Conservation (phyloP, 1,140 invertebrate species). For the Scaptomyza montana region DNA sequence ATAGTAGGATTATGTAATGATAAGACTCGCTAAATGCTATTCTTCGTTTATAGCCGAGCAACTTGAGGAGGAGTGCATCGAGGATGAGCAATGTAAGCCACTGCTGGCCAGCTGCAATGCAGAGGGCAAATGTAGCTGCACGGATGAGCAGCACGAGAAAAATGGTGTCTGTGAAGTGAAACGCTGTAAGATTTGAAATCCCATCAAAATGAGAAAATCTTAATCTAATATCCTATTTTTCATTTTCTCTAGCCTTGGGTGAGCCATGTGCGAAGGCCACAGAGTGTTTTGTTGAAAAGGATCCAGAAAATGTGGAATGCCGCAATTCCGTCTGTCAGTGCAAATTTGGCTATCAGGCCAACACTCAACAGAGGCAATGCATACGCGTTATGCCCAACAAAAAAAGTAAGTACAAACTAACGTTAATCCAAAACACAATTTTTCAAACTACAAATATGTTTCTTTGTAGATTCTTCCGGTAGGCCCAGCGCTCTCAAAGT, state of each 20-base stretch:
- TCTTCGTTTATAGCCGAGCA: constrained; percentile 49
- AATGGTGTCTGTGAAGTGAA: constrained; percentile 67
- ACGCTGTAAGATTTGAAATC: constrained; percentile 45
- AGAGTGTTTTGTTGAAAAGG: constrained; percentile 83
- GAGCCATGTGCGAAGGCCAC: constrained; percentile 83
- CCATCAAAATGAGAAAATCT: background rate
- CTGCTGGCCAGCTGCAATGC: constrained; percentile 67
- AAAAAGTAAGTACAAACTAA: constrained; percentile 68
- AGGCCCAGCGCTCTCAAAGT: constrained; percentile 83
- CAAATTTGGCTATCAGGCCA: constrained; percentile 83
- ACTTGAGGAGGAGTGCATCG: constrained; percentile 74
- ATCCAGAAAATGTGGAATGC: constrained; percentile 84
- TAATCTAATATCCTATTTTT: background rate
- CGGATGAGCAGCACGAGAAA: constrained; percentile 69
- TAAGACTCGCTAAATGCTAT: background rate
- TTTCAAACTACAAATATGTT: too few species aligned
- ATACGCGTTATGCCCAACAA: constrained; percentile 76
- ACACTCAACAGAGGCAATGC: constrained; percentile 71
- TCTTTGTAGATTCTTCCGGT: constrained; percentile 81
- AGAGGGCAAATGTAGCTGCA: constrained; percentile 73
- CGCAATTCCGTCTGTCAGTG: constrained; percentile 85
- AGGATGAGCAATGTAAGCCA: constrained; percentile 80
- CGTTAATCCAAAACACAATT: background rate
- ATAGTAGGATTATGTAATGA: background rate
- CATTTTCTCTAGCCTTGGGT: constrained; percentile 71